Evolutionary conservation across 2,888 invertebrate genomes (phyloP), one percentile per base, ranked within the genome.

Genomic region (Napeogenes inachia): DNA sequence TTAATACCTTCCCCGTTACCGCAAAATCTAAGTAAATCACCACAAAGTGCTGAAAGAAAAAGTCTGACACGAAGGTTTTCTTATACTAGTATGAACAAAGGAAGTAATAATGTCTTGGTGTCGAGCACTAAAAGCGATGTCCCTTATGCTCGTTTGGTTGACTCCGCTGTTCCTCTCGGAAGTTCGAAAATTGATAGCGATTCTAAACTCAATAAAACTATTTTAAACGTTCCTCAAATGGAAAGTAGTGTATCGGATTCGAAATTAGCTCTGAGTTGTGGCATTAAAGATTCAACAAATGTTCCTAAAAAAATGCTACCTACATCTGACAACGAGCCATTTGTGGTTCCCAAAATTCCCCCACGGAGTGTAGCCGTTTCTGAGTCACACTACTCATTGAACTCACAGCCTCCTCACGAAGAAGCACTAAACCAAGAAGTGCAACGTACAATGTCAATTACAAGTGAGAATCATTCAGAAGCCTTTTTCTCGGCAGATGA

Each of bases 401-500:
- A 92, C 64, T 91, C 91, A 0, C 91, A 92, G 73, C 75, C 76
- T 13, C 92, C 91, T 50, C 91, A 92, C 1, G 94, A 94, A 56
- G 94, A 94, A 67, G 82, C 86, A 38, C 71, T 92, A 5, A 89
- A 91, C 45, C 92, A 92, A 72, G 93, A 94, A 82, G 94, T 94
- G 0, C 96, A 96, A 82, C 91, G 97, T 73, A 96, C 97, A 0
- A 94, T 95, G 76, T 97, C 97, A 0, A 94, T 97, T 79, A 96
- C 96, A 1, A 96, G 96, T 65, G 97, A 97, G 81, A 97, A 97
- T 81, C 96, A 96, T 73, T 96, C 96, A 0, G 98, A 98, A 84
- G 95, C 95, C 59, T 98, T 97, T 85, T 98, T 96, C 80, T 98
- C 98, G 0, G 98, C 98, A 0, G 97, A 98, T 76, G 98, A 98